phyloP scores from a whole-genome alignment of 2,797 vertebrate species.

The Siniperca scherzeri region DNA sequence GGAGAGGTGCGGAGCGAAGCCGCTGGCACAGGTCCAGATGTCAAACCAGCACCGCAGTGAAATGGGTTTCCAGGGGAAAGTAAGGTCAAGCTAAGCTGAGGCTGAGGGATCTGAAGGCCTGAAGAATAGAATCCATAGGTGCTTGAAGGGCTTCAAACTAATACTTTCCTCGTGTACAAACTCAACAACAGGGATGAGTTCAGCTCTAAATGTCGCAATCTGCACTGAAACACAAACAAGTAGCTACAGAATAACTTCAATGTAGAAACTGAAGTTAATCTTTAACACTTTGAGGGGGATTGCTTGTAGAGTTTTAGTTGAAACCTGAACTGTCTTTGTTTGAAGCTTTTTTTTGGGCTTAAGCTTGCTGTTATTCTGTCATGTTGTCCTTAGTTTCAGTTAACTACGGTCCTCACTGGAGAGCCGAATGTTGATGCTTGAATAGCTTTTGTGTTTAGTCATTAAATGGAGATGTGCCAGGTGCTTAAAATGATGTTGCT shows the following conservation, averaged over 20 bases:
- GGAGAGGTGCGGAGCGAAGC: conserved; percentile 62
- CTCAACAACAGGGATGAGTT: conserved; percentile 1
- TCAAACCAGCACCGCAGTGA: conserved; percentile 64
- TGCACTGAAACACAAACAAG: conserved; percentile 31
- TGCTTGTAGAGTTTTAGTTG: conserved; percentile 19
- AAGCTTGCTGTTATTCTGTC: not conserved
- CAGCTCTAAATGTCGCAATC: not conserved
- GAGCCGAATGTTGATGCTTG: conserved; percentile 44
- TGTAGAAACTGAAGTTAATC: conserved; percentile 38
- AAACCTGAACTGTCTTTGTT: conserved; percentile 57
- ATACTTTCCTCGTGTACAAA: conserved; percentile 11
- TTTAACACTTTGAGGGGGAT: conserved; percentile 41
- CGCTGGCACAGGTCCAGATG: conserved; percentile 66
- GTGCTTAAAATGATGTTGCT: conserved; percentile 30
- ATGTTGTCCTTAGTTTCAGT: conserved; percentile 29
- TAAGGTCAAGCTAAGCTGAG: conserved; percentile 70
- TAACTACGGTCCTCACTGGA: not conserved
- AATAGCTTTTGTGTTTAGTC: conserved; percentile 64
- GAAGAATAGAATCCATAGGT: conserved; percentile 29
- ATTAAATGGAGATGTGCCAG: conserved; percentile 59
- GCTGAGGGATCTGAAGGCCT: conserved; percentile 28
- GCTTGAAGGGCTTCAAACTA: conserved; percentile 16
- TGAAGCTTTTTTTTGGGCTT: conserved; percentile 16
- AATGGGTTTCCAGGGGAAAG: conserved; percentile 73
- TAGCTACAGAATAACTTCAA: not conserved